Evolutionary conservation across 2,888 invertebrate genomes (phyloP).

Genomic region (Sialis fuliginosa): DNA sequence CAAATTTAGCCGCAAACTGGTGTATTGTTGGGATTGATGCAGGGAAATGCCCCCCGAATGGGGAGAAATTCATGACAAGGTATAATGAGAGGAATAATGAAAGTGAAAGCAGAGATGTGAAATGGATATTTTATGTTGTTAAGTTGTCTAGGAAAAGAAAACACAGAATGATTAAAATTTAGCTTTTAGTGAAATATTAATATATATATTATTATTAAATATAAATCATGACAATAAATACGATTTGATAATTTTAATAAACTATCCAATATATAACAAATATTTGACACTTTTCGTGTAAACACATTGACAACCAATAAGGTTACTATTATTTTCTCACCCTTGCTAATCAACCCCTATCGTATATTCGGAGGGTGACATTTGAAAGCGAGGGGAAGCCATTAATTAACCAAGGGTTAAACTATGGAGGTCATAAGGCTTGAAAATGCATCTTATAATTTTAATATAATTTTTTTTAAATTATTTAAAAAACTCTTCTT

Average conservation of each 20-base stretch:
- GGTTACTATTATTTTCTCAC: neutral
- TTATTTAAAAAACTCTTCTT: neutral
- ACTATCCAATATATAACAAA: neutral
- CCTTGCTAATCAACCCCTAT: neutral
- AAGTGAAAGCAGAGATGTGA: neutral
- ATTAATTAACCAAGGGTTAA: conserved; percentile 9
- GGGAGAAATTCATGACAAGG: conserved; percentile 61
- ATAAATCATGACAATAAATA: neutral
- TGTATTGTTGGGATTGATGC: conserved; percentile 63
- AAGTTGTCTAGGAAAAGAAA: conserved; percentile 10
- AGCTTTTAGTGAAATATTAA: neutral
- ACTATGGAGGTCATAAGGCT: conserved; percentile 5
- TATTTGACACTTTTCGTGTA: neutral
- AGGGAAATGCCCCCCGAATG: conserved; percentile 66
- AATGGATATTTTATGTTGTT: conserved; percentile 16
- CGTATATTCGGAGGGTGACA: conserved; percentile 4
- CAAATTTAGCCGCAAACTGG: conserved; percentile 62
- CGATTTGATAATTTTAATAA: neutral
- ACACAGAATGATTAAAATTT: conserved; percentile 11
- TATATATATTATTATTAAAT: neutral
- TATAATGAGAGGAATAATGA: neutral
- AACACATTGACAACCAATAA: neutral
- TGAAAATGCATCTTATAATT: neutral
- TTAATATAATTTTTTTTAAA: neutral
- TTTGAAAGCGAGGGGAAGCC: conserved; percentile 7